Evolutionary conservation across 2,113 vertebrate genomes (phyloP).

Genomic region (Tragulus kanchil): DNA sequence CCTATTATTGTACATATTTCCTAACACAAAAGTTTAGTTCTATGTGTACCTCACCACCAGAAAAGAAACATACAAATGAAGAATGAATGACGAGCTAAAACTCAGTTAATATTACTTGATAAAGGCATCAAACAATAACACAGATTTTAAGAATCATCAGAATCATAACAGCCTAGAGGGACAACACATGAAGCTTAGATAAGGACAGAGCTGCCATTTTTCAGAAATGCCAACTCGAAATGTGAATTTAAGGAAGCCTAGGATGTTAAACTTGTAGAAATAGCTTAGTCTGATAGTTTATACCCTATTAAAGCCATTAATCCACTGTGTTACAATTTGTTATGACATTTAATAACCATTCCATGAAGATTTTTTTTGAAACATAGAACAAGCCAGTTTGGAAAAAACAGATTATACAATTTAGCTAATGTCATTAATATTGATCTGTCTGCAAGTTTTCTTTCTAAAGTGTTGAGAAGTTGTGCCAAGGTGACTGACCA

Average conservation of each 20-base stretch:
- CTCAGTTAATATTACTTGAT: conserved; percentile 15
- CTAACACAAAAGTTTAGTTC: neutral
- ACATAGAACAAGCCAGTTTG: neutral
- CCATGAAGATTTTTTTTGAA: conserved; percentile 2
- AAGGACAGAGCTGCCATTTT: neutral
- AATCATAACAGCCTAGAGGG: conserved; percentile 1
- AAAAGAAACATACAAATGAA: conserved; percentile 36
- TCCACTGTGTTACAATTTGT: neutral
- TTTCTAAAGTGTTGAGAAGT: neutral
- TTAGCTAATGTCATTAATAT: neutral
- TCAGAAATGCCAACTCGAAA: neutral
- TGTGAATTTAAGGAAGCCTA: neutral
- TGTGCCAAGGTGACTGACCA: neutral
- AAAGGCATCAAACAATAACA: conserved; percentile 35
- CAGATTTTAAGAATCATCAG: conserved; percentile 50
- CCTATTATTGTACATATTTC: neutral
- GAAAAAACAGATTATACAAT: neutral
- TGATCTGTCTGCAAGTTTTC: neutral
- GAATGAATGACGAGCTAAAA: neutral
- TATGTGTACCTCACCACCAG: neutral
- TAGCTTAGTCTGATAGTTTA: neutral
- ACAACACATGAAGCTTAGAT: neutral
- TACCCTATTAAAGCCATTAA: neutral
- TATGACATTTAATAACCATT: neutral
- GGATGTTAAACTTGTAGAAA: neutral